Conservation (phyloP, 2,888 invertebrate genomes). For the Leptopilina drosophilae region DNA sequence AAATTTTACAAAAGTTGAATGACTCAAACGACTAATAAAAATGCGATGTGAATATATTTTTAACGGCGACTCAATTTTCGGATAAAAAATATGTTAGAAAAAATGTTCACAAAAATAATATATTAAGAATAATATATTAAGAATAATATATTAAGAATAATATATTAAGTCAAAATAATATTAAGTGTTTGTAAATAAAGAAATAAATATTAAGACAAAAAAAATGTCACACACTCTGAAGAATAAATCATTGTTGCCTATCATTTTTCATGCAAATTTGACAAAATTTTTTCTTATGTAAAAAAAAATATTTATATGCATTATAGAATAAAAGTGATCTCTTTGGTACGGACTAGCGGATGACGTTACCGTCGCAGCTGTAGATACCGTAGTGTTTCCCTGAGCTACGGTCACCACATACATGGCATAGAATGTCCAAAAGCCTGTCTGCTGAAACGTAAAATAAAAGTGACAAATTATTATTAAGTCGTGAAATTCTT, state of each 20-base stretch:
- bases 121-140: too few relatives aligned
- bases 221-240: too few relatives aligned
- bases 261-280: slow-evolving; percentile 16
- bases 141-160: too few relatives aligned
- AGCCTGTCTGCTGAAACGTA: slow-evolving; percentile 91
- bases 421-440: slow-evolving; percentile 98
- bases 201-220: too few relatives aligned
- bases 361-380: slow-evolving; percentile 95
- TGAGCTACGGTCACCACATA: slow-evolving; percentile 98
- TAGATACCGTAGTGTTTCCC: slow-evolving; percentile 99
- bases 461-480: slow-evolving; percentile 44
- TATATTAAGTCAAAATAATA: too few relatives aligned
- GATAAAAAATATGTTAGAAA: too few relatives aligned
- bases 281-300: not conserved
- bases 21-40: too few relatives aligned
- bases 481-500: not conserved
- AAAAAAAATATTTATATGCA: not conserved
- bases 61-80: too few relatives aligned
- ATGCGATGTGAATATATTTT: too few relatives aligned
- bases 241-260: not conserved
- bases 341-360: slow-evolving; percentile 53
- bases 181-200: too few relatives aligned
- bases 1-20: too few relatives aligned
- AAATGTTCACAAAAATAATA: too few relatives aligned
- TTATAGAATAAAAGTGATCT: slow-evolving; percentile 45